These are phyloP conservation scores for honey bee (Apis mellifera) DNA, from an alignment of 1,140 invertebrate species.

Conservation along the genomic window Amel_HAv3.1 CM009931.2:23573001-23573500, in stretches of 20 bases:
- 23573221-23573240: neutral
- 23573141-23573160: neutral
- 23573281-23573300: conserved; percentile 1
- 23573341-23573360: conserved; percentile 48
- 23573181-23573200: too few relatives aligned
- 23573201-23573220: neutral
- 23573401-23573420: neutral
- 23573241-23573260: neutral
- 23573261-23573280: conserved; percentile 10
- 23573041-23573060: too few relatives aligned
- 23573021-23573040: too few relatives aligned
- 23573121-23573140: too few relatives aligned
- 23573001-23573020: too few relatives aligned
- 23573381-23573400: too few relatives aligned
- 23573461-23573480: neutral
- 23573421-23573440: conserved; percentile 8
- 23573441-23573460: conserved; percentile 18
- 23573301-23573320: neutral
- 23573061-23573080: too few relatives aligned
- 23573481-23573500: conserved; percentile 35
- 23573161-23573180: too few relatives aligned
- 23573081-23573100: too few relatives aligned
- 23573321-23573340: conserved; percentile 28
- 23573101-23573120: too few relatives aligned
- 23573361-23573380: conserved; percentile 29